Evolutionary conservation across 1,140 invertebrate genomes (phyloP), one percentile per base, ranked within the genome.

Genomic region (Drosophila pseudoobscura): DNA sequence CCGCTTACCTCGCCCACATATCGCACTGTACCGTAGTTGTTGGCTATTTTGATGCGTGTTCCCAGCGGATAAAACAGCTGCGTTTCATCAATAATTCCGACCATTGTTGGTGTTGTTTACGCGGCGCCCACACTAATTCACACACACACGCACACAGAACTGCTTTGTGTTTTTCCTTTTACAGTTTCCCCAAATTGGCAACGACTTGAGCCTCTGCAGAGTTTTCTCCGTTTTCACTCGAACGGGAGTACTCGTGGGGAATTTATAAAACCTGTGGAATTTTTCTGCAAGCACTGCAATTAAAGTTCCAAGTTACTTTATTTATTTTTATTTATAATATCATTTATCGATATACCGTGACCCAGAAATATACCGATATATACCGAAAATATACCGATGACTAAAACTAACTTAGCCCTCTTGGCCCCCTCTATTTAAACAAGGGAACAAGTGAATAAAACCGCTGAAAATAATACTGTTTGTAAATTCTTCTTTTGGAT

Each of bases 11-110:
- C 80, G 49, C 93, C 93, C 46, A 93, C 91, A 88, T 93, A 93
- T 75, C 90, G 90, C 4, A 93, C 88, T 6, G 92, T 93, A 26
- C 93, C 93, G 76, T 90, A 89, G 78, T 90, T 85, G 43, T 89
- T 90, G 5, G 71, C 83, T 56, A 91, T 88, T 68, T 90, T 90
- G 41, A 91, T 90, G 26, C 90, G 80, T 24, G 83, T 80, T n/a
- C 89, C 88, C 35, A 91, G 43, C 13, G 90, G 80, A 90, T 85
- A 91, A 70, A 90, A 82, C 54, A 91, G 77, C 71, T 78, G 87
- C 61, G 78, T 70, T 43, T 91, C 90, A 74, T 91, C 85, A 54
- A 91, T 89, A 69, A 91, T 80, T 57, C 90, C 89, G 66, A 91
- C 90, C 90, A 91, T 91, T 60, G 53, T 70, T 77, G 26, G 59